A percentile compares a stretch with the other conserved stretches of the same genome.
Conservation (phyloP, 37 sponge, comb jelly and placozoan genomes). For the Dysidea cf. avara region DNA sequence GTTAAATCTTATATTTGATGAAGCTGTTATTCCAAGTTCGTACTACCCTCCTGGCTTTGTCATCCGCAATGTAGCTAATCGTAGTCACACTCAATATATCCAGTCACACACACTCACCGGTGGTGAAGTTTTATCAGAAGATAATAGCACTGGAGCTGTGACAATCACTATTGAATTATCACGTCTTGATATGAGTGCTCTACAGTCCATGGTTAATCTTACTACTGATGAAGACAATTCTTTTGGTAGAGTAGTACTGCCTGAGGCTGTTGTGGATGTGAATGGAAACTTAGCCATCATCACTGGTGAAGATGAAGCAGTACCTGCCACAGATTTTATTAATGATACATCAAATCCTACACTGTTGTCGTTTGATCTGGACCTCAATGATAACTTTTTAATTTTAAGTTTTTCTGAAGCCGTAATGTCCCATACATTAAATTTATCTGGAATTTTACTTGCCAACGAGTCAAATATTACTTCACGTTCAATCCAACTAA, state of each 20-base stretch:
- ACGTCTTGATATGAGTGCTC: slow-evolving; percentile 56
- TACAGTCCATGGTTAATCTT: slow-evolving; percentile 58
- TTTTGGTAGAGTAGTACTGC: slow-evolving; percentile 28
- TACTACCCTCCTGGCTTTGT: slow-evolving; percentile 33
- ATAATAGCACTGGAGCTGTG: slow-evolving; percentile 35
- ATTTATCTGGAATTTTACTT: slow-evolving; percentile 48
- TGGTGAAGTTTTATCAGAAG: slow-evolving; percentile 13
- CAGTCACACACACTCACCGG: slow-evolving; percentile 25
- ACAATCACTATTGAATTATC: slow-evolving; percentile 32
- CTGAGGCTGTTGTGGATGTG: slow-evolving; percentile 64
- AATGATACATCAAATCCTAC: slow-evolving; percentile 49
- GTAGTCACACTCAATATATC: background rate
- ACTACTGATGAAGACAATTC: slow-evolving; percentile 46
- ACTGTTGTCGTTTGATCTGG: slow-evolving; percentile 71
- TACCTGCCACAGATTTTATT: slow-evolving; percentile 24
- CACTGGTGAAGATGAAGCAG: slow-evolving; percentile 26
- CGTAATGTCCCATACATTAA: slow-evolving; percentile 49
- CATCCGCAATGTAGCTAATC: slow-evolving; percentile 48
- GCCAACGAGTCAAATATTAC: slow-evolving; percentile 7
- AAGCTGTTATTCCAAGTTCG: slow-evolving; percentile 69
- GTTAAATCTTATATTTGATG: slow-evolving; percentile 68
- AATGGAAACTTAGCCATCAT: slow-evolving; percentile 53
- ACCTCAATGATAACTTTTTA: slow-evolving; percentile 73
- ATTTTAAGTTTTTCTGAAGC: slow-evolving; percentile 80
- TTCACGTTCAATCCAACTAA: background rate